phyloP scores from a whole-genome alignment of 2,888 invertebrate genomes.

The Eristalis arbustorum region DNA sequence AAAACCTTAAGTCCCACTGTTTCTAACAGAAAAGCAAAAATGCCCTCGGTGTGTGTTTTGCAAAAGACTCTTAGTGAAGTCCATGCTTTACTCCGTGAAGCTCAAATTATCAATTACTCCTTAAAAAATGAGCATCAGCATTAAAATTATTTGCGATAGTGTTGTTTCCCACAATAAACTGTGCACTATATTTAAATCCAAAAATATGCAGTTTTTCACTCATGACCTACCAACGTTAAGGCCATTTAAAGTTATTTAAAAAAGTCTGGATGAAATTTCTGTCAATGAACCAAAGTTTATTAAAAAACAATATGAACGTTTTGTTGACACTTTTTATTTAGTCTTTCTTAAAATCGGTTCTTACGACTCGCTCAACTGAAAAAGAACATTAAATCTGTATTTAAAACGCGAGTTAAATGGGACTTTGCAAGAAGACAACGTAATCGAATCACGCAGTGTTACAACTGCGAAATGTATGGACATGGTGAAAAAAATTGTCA shows the following conservation, averaged over 20 bases:
- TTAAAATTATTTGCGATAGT: background rate
- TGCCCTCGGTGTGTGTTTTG: background rate
- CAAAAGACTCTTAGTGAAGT: background rate
- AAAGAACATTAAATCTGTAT: too few species aligned
- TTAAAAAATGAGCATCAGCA: background rate
- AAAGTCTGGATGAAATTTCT: conserved; percentile 19
- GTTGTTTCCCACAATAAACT: too few species aligned
- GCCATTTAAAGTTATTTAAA: background rate
- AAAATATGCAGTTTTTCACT: background rate
- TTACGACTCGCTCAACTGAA: too few species aligned
- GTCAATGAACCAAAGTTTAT: background rate
- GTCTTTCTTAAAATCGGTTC: background rate
- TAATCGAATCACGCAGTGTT: background rate
- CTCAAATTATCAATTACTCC: background rate
- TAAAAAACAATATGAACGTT: background rate
- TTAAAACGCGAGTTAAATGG: too few species aligned
- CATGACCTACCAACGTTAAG: background rate
- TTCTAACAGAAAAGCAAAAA: background rate
- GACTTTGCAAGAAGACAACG: too few species aligned
- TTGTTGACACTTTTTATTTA: background rate
- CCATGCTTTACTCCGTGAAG: background rate
- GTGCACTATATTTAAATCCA: too few species aligned
- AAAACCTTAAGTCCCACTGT: background rate
- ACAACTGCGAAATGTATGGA: background rate
- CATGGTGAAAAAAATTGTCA: background rate